Evolutionary conservation across 2,888 invertebrate species (phyloP).

Genomic region (Sminthurides aquaticus): DNA sequence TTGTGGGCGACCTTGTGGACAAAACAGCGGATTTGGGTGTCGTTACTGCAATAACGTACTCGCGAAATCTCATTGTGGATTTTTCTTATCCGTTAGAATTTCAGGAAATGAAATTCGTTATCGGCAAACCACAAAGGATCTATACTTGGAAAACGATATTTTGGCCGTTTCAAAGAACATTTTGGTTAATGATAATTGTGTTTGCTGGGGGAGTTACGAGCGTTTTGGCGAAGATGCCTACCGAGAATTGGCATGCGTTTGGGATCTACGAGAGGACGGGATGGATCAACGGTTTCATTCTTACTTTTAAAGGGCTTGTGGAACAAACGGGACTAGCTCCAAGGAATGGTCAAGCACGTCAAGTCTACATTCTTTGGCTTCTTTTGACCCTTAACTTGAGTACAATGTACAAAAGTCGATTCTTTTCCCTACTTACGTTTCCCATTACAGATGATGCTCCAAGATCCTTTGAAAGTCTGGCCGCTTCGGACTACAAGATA

Average conservation of each 20-base stretch:
- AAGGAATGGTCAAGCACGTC: neutral
- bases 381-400: constrained; percentile 5
- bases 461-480: constrained; percentile 3
- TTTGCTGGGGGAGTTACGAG: neutral
- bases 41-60: constrained; percentile 10
- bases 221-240: neutral
- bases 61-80: neutral
- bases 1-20: constrained; percentile 16
- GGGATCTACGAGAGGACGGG: neutral
- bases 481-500: neutral
- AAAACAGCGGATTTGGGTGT: constrained; percentile 14
- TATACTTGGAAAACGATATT: constrained; percentile 8
- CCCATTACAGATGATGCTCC: constrained; percentile 1
- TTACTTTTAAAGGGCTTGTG: neutral
- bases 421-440: constrained; percentile 1
- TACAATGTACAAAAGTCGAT: constrained; percentile 6
- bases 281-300: neutral
- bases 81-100: neutral
- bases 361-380: constrained; percentile 3
- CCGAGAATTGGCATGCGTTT: too few species aligned
- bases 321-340: constrained; percentile 1
- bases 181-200: neutral
- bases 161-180: neutral
- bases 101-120: neutral
- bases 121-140: neutral